These are phyloP conservation scores for Colletes gigas DNA, from an alignment of 1,140 invertebrate species.

Conservation along the genomic window DNA sequence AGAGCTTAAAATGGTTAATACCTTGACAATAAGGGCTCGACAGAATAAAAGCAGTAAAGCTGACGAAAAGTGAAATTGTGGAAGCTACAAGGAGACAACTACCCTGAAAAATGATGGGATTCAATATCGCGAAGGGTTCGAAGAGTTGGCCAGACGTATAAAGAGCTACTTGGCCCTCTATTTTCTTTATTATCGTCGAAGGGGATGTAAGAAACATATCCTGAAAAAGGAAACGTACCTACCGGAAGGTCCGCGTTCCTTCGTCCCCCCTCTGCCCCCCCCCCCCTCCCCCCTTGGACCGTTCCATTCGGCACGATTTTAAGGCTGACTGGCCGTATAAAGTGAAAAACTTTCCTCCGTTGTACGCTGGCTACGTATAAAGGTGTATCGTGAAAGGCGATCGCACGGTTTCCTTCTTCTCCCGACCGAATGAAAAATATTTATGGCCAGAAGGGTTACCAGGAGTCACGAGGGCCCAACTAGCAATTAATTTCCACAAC, in stretches of 20 bases:
- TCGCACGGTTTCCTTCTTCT: constrained; percentile 24
- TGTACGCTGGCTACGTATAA: constrained; percentile 21
- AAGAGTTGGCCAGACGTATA: constrained; percentile 56
- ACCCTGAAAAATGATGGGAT: constrained; percentile 64
- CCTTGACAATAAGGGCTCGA: too few species aligned
- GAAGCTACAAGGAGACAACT: constrained; percentile 20
- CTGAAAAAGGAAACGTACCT: constrained; percentile 50
- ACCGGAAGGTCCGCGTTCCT: constrained; percentile 11
- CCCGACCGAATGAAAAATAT: background rate
- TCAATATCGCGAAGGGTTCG: constrained; percentile 59
- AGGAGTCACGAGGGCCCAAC: background rate
- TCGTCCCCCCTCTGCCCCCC: constrained; percentile 12
- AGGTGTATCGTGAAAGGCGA: constrained; percentile 11
- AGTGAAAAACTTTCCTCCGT: constrained; percentile 75
- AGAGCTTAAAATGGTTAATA: too few species aligned
- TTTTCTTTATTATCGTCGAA: constrained; percentile 66
- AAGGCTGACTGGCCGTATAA: constrained; percentile 74
- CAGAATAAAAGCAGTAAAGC: constrained; percentile 51
- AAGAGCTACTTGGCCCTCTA: constrained; percentile 53
- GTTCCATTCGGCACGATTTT: constrained; percentile 71
- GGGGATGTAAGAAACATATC: constrained; percentile 43
- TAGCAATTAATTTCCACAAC: background rate
- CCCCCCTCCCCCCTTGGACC: constrained; percentile 10
- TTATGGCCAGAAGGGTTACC: background rate
- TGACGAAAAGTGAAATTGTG: too few species aligned